Evolutionary conservation across 2,113 vertebrate species (phyloP).

Genomic region (Orycteropus afer): DNA sequence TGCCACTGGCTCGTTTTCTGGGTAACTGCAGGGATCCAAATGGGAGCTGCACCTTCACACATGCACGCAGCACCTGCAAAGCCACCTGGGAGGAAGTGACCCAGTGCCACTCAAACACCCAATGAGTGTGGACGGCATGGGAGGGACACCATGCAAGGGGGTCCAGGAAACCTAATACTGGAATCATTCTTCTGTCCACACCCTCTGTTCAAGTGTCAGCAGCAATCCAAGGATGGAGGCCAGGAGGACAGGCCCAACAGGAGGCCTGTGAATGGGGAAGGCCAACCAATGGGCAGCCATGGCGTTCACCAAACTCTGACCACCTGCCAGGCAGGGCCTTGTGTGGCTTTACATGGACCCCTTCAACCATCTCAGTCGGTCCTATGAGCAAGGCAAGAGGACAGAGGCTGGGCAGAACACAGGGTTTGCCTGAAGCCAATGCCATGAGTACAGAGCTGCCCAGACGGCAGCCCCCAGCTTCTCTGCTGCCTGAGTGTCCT

Average conservation of each 20-base stretch:
- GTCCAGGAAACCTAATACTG: too few species aligned
- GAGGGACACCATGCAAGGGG: background rate
- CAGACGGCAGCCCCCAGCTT: rapidly evolving
- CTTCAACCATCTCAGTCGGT: background rate
- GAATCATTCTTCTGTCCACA: rapidly evolving
- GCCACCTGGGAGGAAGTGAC: background rate
- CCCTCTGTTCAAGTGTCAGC: too few species aligned
- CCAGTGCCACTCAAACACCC: background rate
- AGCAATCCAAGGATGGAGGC: too few species aligned
- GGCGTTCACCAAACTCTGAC: rapidly evolving
- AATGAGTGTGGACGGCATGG: rapidly evolving
- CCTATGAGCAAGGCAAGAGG: background rate
- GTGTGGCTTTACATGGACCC: rapidly evolving
- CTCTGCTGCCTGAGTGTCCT: rapidly evolving
- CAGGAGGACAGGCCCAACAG: background rate
- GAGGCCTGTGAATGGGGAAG: background rate
- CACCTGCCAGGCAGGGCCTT: background rate
- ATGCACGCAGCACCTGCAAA: background rate
- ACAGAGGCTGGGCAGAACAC: rapidly evolving
- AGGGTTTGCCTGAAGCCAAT: background rate
- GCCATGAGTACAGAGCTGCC: too few species aligned
- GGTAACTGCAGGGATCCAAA: background rate
- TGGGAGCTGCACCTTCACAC: background rate
- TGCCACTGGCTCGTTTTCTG: background rate
- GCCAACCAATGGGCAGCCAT: background rate